Conservation (phyloP, 2,888 invertebrate species). For the Colostygia pectinataria region DNA sequence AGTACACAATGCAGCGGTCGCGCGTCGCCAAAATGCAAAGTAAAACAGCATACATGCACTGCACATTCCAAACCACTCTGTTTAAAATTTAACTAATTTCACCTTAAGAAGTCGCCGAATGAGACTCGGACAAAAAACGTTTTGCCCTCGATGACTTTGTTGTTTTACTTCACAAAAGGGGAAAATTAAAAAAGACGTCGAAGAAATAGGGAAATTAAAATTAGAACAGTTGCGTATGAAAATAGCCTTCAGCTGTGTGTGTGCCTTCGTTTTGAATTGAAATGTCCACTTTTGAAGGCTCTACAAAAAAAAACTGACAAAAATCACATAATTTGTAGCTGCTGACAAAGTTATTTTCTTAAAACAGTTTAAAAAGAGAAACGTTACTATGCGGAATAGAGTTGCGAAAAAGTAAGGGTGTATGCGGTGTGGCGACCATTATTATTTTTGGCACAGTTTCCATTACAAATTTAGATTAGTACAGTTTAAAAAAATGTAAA, state of each 20-base stretch:
- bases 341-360: no score
- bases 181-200: not conserved
- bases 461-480: no score
- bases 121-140: not conserved
- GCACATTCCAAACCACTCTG: no score
- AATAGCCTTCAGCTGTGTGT: not conserved
- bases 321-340: no score
- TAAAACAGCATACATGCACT: not conserved
- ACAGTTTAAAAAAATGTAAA: no score
- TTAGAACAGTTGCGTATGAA: conserved; percentile 2
- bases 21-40: not conserved
- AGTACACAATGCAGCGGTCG: not conserved
- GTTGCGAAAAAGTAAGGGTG: no score
- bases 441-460: no score
- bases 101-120: not conserved
- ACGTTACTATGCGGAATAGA: no score
- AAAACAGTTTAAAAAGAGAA: no score
- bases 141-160: not conserved
- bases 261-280: not conserved
- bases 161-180: not conserved
- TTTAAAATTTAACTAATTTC: not conserved
- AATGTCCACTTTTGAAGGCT: not conserved
- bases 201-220: conserved; percentile 2
- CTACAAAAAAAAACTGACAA: not conserved
- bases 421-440: no score